These are phyloP conservation scores for Drosophila setifemur DNA, from an alignment of 1,140 invertebrate genomes.

Conservation along the genomic window DNA sequence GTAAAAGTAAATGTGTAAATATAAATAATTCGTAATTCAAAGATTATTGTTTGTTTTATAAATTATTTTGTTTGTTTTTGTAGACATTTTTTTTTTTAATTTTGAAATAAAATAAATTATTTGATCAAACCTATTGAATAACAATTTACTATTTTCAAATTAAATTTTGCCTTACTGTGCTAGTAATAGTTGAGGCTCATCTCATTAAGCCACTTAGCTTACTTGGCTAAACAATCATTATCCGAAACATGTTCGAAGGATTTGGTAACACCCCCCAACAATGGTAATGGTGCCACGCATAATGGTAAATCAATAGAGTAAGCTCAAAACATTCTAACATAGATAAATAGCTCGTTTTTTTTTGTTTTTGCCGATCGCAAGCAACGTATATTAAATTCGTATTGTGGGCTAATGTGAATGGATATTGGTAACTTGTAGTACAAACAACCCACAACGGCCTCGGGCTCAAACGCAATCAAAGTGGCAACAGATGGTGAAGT, in stretches of 20 bases:
- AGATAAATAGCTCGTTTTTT: slow-evolving; percentile 1
- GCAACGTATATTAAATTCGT: slow-evolving; percentile 48
- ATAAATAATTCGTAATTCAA: too few species aligned
- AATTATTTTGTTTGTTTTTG: too few species aligned
- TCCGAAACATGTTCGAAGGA: slow-evolving; percentile 43
- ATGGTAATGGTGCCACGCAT: slow-evolving; percentile 33
- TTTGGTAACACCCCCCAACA: slow-evolving; percentile 20
- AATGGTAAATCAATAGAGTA: slow-evolving; percentile 71
- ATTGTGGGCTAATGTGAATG: slow-evolving; percentile 32
- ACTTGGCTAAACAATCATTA: slow-evolving; percentile 48
- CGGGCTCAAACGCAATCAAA: slow-evolving; percentile 15
- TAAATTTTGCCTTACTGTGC: too few species aligned
- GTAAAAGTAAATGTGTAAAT: too few species aligned
- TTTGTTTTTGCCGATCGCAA: slow-evolving; percentile 16
- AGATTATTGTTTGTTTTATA: too few species aligned
- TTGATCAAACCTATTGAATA: too few species aligned
- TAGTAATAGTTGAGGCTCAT: too few species aligned
- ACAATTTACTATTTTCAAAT: too few species aligned
- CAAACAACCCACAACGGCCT: neutral
- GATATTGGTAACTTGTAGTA: slow-evolving; percentile 32
- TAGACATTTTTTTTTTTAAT: too few species aligned
- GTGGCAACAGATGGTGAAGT: neutral
- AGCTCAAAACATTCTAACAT: slow-evolving; percentile 17
- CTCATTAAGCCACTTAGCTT: slow-evolving; percentile 13
- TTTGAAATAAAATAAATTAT: too few species aligned